Conservation (phyloP, 2,113 vertebrate genomes). For the Gambusia holbrooki region DNA sequence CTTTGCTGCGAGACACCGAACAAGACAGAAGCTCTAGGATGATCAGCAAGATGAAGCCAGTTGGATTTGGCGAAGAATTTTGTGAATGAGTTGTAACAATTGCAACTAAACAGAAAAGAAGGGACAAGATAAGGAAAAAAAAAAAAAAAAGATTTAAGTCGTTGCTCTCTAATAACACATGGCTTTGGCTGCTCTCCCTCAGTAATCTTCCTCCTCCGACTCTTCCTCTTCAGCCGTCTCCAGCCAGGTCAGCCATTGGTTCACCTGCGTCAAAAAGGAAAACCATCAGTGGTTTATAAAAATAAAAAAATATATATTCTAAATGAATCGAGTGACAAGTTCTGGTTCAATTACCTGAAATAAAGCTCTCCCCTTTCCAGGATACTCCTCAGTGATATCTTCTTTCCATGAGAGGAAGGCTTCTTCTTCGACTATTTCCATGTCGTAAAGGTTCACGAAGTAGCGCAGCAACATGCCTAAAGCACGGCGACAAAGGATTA, state of each 20-base stretch:
- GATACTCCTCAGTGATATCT: conserved; percentile 98
- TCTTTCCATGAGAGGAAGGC: conserved; percentile 99
- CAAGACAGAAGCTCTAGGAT: conserved; percentile 5
- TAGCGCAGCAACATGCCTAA: conserved; percentile 97
- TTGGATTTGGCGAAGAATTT: conserved; percentile 79
- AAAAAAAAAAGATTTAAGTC: conserved; percentile 80
- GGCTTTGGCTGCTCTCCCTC: conserved; percentile 88
- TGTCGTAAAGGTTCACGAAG: conserved; percentile 98
- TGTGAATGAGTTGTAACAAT: conserved; percentile 89
- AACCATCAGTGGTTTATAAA: neutral
- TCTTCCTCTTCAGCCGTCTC: conserved; percentile 99
- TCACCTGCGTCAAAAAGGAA: conserved; percentile 83
- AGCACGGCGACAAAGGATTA: neutral
- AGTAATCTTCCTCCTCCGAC: conserved; percentile 98
- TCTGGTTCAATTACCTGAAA: conserved; percentile 87
- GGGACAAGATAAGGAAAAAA: conserved; percentile 44
- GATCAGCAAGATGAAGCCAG: conserved; percentile 75
- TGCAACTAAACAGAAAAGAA: conserved; percentile 62
- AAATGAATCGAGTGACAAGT: neutral
- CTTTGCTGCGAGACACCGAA: conserved; percentile 39
- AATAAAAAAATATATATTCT: too few relatives aligned
- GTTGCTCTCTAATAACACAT: conserved; percentile 89
- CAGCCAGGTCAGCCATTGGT: conserved; percentile 99
- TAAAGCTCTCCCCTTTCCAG: conserved; percentile 98
- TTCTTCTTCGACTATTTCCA: conserved; percentile 99